Percentiles rank a stretch among this genome's conserved stretches.
Conservation (phyloP, 2,888 invertebrate species). For the Alloscopus bannaensis region DNA sequence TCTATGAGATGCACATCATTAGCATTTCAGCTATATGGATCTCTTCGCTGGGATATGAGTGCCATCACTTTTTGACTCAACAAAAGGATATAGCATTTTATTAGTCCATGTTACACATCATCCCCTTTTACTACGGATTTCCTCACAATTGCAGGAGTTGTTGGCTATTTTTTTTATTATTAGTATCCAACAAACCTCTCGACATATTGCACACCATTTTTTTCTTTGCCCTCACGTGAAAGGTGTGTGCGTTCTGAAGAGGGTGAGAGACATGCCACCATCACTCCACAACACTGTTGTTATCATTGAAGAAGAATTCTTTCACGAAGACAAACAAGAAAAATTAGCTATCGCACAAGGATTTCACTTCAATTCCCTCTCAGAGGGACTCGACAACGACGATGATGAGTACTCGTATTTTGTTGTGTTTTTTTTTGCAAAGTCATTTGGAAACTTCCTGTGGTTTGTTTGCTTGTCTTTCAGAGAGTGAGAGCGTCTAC, state of each 20-base stretch:
- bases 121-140: constrained; percentile 50
- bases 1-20: constrained; percentile 14
- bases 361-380: too few relatives aligned
- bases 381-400: too few relatives aligned
- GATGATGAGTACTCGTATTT: too few relatives aligned
- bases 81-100: constrained; percentile 55
- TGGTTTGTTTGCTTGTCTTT: constrained; percentile 56
- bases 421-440: constrained; percentile 43
- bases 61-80: constrained; percentile 33
- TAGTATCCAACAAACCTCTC: constrained; percentile 17
- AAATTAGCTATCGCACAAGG: too few relatives aligned
- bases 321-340: too few relatives aligned
- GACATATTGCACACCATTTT: neutral
- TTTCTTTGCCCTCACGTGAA: too few relatives aligned
- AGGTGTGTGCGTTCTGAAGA: too few relatives aligned
- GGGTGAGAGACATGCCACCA: too few relatives aligned
- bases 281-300: too few relatives aligned
- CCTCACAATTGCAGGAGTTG: constrained; percentile 42
- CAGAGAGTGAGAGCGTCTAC: neutral
- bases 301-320: too few relatives aligned
- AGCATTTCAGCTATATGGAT: constrained; percentile 1
- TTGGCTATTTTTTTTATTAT: constrained; percentile 16
- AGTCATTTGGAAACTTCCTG: constrained; percentile 62
- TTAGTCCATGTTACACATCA: constrained; percentile 45
- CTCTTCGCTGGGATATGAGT: constrained; percentile 12